Conservation (phyloP, 2,888 invertebrate species). For the Leptinotarsa juncta region DNA sequence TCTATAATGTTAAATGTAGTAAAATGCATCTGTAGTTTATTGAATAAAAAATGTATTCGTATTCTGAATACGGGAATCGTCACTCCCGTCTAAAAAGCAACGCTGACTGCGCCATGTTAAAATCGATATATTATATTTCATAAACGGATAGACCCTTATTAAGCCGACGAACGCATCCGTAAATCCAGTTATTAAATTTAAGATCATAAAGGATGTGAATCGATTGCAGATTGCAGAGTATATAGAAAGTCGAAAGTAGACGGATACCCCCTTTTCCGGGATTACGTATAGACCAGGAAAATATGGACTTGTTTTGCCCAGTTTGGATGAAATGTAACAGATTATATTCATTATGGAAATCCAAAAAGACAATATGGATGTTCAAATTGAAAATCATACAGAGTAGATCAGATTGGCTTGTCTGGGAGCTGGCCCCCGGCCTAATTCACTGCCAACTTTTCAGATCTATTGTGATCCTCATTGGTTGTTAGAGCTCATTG, state of each 20-base stretch:
- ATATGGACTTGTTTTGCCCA: background rate
- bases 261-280: background rate
- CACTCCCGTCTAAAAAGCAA: background rate
- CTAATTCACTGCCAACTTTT: too few relatives aligned
- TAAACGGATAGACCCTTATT: slow-evolving; percentile 29
- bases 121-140: slow-evolving; percentile 23
- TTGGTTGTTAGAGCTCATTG: too few relatives aligned
- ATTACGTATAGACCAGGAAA: slow-evolving; percentile 8
- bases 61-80: slow-evolving; percentile 1
- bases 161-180: slow-evolving; percentile 22
- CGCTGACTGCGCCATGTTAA: background rate
- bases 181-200: slow-evolving; percentile 42
- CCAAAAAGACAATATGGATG: too few relatives aligned
- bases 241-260: slow-evolving; percentile 10
- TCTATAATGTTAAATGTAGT: too few relatives aligned
- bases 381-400: too few relatives aligned
- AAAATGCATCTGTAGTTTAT: background rate
- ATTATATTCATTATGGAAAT: too few relatives aligned
- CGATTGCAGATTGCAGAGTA: slow-evolving; percentile 35
- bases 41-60: background rate
- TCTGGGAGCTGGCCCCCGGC: too few relatives aligned
- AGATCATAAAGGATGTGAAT: slow-evolving; percentile 45
- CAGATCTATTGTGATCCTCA: too few relatives aligned
- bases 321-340: too few relatives aligned
- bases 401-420: too few relatives aligned